Evolutionary conservation across 2,113 vertebrate genomes (phyloP), one percentile per base, ranked within the genome.

Genomic region (Notechis scutatus): DNA sequence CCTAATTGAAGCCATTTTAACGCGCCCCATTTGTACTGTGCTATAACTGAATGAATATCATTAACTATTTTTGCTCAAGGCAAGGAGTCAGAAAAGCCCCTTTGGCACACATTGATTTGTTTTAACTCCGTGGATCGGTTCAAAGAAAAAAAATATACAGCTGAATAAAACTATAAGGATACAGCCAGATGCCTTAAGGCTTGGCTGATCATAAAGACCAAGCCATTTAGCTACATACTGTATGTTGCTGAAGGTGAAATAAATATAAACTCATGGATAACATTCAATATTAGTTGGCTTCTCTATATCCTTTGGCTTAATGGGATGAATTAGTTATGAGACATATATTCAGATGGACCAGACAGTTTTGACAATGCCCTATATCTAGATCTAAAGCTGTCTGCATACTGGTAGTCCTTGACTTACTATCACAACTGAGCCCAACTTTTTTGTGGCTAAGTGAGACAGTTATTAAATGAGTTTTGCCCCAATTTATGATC

Each of bases 1-100:
- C 96, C 97, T 97, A 97, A 97, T 97, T 97, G 95, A 96, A 96
- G 96, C 91, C 94, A 96, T 96, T 97, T 97, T 97, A 97, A 97
- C 96, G 96, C 94, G 95, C 94, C 93, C 95, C 95, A 96, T 98
- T 97, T 97, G 93, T 96, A 97, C 91, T 59, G 87, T 92, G 94
- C 95, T 95, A 85, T 93, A 97, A 96, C 92, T 91, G 96, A 97
- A 97, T 94, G 92, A 97, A 92, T 97, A 97, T 96, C 94, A 97
- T 98, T 97, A 97, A 90, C 95, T 94, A 96, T 96, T 97, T 96
- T 96, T 87, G 93, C 97, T 96, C 85, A 91, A 92, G 92, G 97
- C 97, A 97, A 96, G 93, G 93, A 96, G 96, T 91, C 91, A 94
- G 93, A 93, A 95, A 96, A 96, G 59, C 91, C 57, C 96, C 92